Conservation (phyloP, 2,888 invertebrate genomes). For the Drosophila tanythrix region DNA sequence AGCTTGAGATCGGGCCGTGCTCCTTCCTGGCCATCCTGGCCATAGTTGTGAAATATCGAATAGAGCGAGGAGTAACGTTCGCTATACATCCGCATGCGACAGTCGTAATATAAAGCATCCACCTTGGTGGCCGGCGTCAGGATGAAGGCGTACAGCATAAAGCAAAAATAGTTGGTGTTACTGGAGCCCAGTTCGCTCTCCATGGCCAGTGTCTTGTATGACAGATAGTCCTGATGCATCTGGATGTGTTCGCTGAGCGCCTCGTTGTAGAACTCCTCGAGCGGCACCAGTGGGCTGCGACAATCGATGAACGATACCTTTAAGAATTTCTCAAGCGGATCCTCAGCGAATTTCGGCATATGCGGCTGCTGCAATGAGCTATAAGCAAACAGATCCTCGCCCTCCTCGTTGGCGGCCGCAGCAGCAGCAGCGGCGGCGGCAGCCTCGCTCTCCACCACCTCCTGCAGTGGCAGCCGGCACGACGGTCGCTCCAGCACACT, state of each 20-base stretch:
- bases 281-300: constrained; percentile 92
- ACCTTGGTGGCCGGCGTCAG: constrained; percentile 96
- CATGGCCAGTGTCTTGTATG: constrained; percentile 89
- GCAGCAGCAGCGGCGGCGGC: constrained; percentile 58
- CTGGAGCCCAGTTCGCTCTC: constrained; percentile 73
- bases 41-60: constrained; percentile 90
- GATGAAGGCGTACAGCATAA: constrained; percentile 95
- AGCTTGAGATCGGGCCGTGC: constrained; percentile 94
- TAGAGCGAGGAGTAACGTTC: constrained; percentile 94
- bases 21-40: constrained; percentile 91
- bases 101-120: constrained; percentile 96
- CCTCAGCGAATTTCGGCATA: constrained; percentile 84
- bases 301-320: constrained; percentile 88
- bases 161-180: constrained; percentile 90
- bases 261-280: constrained; percentile 97
- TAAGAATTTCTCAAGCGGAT: constrained; percentile 88
- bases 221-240: constrained; percentile 97
- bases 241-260: constrained; percentile 95
- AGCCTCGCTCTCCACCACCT: constrained; percentile 28
- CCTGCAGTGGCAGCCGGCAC: constrained; percentile 73
- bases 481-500: constrained; percentile 90
- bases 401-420: constrained; percentile 61
- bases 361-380: constrained; percentile 77
- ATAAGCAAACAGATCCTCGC: constrained; percentile 83
- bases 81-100: constrained; percentile 97